These are phyloP conservation scores for Pteronura brasiliensis DNA, from an alignment of 2,113 vertebrate species.

Conservation along the genomic window DNA sequence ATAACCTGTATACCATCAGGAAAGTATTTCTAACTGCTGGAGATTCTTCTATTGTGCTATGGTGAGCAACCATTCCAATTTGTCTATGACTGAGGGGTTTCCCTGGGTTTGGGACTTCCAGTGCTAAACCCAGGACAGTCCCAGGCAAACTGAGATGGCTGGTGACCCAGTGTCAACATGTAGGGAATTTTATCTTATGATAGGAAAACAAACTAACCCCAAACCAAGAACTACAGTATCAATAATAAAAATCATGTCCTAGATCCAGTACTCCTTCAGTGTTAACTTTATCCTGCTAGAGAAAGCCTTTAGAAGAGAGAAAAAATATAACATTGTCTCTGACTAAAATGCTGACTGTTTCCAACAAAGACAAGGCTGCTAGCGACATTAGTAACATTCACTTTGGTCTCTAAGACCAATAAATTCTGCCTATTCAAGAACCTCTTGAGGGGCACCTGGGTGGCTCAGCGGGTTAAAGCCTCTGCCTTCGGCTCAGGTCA, in stretches of 20 bases:
- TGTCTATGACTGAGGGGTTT: not conserved
- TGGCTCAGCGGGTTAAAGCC: too few species aligned
- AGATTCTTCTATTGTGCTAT: not conserved
- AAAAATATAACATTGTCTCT: not conserved
- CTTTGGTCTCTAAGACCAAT: not conserved
- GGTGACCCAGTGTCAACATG: not conserved
- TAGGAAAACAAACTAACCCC: not conserved
- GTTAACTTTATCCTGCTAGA: not conserved
- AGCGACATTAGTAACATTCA: not conserved
- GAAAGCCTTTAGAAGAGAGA: not conserved
- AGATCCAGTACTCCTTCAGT: not conserved
- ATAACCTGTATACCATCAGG: not conserved
- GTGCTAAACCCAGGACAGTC: not conserved
- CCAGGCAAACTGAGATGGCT: not conserved
- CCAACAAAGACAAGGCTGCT: not conserved
- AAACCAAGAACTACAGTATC: not conserved
- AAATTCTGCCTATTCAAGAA: not conserved
- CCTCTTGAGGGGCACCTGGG: too few species aligned
- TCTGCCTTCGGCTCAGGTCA: too few species aligned
- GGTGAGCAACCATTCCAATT: not conserved
- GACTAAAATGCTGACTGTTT: not conserved
- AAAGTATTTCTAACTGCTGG: not conserved
- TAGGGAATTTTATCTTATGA: not conserved
- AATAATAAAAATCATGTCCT: not conserved
- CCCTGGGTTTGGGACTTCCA: not conserved